These are phyloP conservation scores for Drosophila leonis DNA, from an alignment of 2,888 invertebrate species.

Conservation along the genomic window DNA sequence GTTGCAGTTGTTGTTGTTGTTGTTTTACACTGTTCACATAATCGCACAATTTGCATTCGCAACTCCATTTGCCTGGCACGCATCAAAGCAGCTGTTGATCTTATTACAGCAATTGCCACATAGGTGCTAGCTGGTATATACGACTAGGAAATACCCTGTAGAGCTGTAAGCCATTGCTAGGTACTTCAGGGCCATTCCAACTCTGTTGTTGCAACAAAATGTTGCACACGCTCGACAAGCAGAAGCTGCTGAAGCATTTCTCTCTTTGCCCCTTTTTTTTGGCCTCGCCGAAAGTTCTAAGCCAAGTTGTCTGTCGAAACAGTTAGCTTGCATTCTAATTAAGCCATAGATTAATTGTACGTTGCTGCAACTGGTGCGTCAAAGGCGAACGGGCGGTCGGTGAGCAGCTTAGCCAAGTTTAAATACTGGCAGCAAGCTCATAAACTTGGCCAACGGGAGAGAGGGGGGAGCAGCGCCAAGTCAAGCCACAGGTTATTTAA, in stretches of 20 bases:
- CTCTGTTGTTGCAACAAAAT: no score
- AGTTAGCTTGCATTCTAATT: constrained; percentile 62
- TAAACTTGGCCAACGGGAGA: constrained; percentile 16
- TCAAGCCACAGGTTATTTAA: constrained; percentile 40
- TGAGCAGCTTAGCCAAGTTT: constrained; percentile 27
- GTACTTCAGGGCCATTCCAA: neutral
- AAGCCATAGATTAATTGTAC: constrained; percentile 61
- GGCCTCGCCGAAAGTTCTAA: constrained; percentile 34
- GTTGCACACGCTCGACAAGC: no score
- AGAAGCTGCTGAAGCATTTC: neutral
- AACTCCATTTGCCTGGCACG: constrained; percentile 30
- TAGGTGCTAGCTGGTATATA: neutral
- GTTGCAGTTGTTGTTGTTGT: neutral
- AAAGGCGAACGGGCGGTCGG: constrained; percentile 17
- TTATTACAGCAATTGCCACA: constrained; percentile 14
- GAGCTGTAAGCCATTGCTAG: neutral
- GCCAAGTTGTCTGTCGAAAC: constrained; percentile 26
- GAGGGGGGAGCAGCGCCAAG: constrained; percentile 18
- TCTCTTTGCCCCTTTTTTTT: constrained; percentile 14
- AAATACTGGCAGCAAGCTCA: constrained; percentile 29
- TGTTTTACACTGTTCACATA: constrained; percentile 23
- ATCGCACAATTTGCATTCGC: constrained; percentile 44
- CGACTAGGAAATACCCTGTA: constrained; percentile 17
- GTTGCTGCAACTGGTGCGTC: constrained; percentile 36
- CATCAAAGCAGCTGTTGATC: constrained; percentile 37